Percentiles rank a stretch among this genome's conserved stretches.
These are phyloP conservation scores for Drosophila lowei DNA, from an alignment of 1,140 invertebrate genomes.

Conservation along the genomic window DNA sequence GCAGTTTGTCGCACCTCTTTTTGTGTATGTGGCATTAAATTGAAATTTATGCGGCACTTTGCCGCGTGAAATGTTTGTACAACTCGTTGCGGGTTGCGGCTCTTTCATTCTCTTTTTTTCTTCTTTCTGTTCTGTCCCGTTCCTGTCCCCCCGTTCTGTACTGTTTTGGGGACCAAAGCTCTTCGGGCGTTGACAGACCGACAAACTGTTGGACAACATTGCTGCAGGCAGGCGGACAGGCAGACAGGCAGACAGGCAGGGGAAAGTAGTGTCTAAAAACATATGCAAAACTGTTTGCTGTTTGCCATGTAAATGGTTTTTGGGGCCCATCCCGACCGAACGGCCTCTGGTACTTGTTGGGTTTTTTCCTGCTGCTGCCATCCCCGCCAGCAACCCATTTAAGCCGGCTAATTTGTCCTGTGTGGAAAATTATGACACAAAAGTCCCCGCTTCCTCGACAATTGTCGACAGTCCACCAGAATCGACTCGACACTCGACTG, in stretches of 20 bases:
- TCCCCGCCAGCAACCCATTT: conserved; percentile 7
- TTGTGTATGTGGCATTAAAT: conserved; percentile 73
- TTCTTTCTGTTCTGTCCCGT: background rate
- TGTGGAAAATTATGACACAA: conserved; percentile 76
- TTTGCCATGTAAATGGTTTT: conserved; percentile 78
- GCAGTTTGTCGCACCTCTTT: conserved; percentile 62
- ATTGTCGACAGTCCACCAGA: conserved; percentile 29
- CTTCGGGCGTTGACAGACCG: conserved; percentile 75
- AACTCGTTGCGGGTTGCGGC: conserved; percentile 78
- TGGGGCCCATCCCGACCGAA: conserved; percentile 21
- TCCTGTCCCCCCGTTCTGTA: background rate
- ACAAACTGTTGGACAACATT: conserved; percentile 77
- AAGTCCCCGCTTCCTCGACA: conserved; percentile 47
- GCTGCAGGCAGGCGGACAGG: background rate
- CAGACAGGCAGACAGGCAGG: conserved; percentile 2
- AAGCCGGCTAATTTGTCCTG: conserved; percentile 76
- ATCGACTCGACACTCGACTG: conserved; percentile 12
- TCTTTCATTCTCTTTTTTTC: conserved; percentile 24
- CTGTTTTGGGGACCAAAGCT: conserved; percentile 28
- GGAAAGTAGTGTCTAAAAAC: conserved; percentile 52
- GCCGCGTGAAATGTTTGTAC: conserved; percentile 81
- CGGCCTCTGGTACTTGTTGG: background rate
- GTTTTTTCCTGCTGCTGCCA: background rate
- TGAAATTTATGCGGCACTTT: conserved; percentile 81
- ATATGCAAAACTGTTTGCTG: conserved; percentile 76